A percentile compares a stretch with the other conserved stretches of the same genome.
phyloP scores from a whole-genome alignment of 2,113 vertebrate genomes.

The Phylloscopus trochilus region DNA sequence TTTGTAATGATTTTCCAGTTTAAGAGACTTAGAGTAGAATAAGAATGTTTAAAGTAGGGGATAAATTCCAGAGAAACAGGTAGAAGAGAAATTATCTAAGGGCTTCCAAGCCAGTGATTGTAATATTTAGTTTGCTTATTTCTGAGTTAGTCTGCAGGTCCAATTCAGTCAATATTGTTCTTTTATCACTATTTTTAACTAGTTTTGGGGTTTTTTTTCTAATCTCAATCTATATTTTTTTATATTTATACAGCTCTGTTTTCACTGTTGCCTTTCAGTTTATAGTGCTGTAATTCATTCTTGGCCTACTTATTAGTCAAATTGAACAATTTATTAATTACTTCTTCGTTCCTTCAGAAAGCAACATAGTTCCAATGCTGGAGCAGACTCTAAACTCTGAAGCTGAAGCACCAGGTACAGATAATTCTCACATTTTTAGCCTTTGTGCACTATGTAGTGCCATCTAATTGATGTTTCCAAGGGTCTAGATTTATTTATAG shows the following conservation, averaged over 20 bases:
- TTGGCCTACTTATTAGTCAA: neutral
- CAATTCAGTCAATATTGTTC: neutral
- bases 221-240: neutral
- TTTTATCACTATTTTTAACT: neutral
- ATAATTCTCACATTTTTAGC: neutral
- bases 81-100: neutral
- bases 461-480: neutral
- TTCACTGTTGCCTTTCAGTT: neutral
- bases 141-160: neutral
- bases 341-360: neutral
- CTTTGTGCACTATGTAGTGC: neutral
- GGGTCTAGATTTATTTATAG: neutral
- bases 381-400: neutral
- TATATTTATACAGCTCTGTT: neutral
- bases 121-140: neutral
- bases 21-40: neutral
- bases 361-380: accelerated
- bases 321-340: neutral
- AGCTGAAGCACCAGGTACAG: neutral
- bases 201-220: neutral
- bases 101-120: neutral
- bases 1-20: neutral
- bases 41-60: neutral
- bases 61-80: neutral
- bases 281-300: neutral